Percentiles rank a stretch among this genome's conserved stretches.
Conservation (phyloP, 2,797 vertebrate species). For the Helarctos malayanus region DNA sequence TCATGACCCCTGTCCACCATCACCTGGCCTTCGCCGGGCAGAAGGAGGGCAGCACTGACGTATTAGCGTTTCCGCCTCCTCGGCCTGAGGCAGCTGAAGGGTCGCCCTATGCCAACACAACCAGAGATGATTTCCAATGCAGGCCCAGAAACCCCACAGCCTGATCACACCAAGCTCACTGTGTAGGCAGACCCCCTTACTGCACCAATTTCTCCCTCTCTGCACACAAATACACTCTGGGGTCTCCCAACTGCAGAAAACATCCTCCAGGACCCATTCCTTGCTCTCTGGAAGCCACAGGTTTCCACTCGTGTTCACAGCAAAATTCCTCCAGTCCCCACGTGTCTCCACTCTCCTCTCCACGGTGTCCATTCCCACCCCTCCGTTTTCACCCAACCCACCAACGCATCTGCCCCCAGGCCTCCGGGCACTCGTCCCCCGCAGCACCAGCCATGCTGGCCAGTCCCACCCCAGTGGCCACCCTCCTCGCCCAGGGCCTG, state of each 20-base stretch:
- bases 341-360: too few species aligned
- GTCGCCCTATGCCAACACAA: background rate
- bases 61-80: background rate
- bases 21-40: background rate
- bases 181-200: too few species aligned
- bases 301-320: background rate
- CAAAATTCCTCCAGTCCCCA: background rate
- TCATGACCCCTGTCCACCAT: background rate
- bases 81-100: background rate
- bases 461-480: background rate
- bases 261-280: background rate
- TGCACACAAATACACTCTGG: background rate
- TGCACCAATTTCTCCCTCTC: background rate
- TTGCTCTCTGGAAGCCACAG: background rate
- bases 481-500: background rate
- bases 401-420: too few species aligned
- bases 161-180: background rate
- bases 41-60: fast-evolving
- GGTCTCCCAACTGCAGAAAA: background rate
- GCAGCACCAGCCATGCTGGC: background rate
- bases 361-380: background rate
- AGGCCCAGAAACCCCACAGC: background rate
- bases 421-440: background rate
- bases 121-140: background rate
- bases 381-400: background rate